Evolutionary conservation across 2,888 invertebrate genomes (phyloP).

Genomic region (Gandaritis pyraliata): DNA sequence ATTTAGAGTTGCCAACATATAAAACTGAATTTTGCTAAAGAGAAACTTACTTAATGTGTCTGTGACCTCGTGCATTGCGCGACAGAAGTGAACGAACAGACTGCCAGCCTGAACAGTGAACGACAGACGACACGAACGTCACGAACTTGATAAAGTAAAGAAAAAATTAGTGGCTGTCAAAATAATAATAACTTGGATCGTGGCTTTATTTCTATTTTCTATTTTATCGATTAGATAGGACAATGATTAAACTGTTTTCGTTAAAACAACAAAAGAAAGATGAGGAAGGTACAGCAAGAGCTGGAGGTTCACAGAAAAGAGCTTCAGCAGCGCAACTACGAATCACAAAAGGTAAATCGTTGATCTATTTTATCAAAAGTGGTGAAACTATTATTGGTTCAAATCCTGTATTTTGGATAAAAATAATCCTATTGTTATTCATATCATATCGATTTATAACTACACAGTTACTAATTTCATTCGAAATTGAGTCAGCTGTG

Average conservation of each 20-base stretch:
- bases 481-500: background rate
- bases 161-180: constrained; percentile 64
- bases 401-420: constrained; percentile 5
- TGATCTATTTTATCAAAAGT: too few species aligned
- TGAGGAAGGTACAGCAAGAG: constrained; percentile 90
- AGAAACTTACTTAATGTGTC: too few species aligned
- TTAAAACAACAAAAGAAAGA: constrained; percentile 99
- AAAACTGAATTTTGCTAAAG: too few species aligned
- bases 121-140: background rate
- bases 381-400: constrained; percentile 24
- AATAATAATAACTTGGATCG: constrained; percentile 63
- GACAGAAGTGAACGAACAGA: too few species aligned
- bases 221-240: constrained; percentile 78
- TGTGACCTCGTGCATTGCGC: too few species aligned
- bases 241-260: constrained; percentile 99
- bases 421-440: background rate
- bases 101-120: too few species aligned
- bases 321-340: constrained; percentile 98
- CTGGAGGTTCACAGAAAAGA: constrained; percentile 91
- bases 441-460: background rate
- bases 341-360: constrained; percentile 95
- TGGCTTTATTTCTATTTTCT: constrained; percentile 71
- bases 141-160: constrained; percentile 28
- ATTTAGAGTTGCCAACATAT: too few species aligned
- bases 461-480: background rate